A percentile compares a stretch with the other conserved stretches of the same genome.
Evolutionary conservation across 2,888 invertebrate genomes (phyloP).

Genomic region (Rapana venosa): DNA sequence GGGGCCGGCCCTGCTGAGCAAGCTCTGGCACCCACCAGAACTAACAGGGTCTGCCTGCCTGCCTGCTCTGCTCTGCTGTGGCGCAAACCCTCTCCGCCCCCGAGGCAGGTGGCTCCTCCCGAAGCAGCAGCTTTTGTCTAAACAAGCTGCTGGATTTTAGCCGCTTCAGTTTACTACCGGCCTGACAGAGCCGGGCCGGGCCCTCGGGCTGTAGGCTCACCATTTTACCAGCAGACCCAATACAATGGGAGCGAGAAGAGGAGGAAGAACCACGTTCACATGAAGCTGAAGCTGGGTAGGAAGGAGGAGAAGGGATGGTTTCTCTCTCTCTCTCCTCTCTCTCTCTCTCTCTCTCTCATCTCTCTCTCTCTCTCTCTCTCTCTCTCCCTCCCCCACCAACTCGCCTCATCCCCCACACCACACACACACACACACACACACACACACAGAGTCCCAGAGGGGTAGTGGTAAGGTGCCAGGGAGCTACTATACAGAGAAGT

Average conservation of each 20-base stretch:
- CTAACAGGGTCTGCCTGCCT: no score
- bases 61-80: background rate
- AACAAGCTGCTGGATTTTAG: slow-evolving; percentile 32
- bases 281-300: background rate
- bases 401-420: background rate
- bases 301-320: background rate
- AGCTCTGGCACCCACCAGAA: background rate
- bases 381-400: no score
- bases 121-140: slow-evolving; percentile 35
- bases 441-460: background rate
- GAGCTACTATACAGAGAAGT: background rate
- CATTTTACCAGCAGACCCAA: background rate
- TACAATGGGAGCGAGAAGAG: no score
- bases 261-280: background rate
- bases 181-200: background rate
- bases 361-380: no score
- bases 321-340: background rate
- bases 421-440: background rate
- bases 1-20: background rate
- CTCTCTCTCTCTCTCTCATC: no score
- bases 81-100: background rate
- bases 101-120: background rate
- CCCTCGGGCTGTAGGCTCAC: background rate
- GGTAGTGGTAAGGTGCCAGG: background rate
- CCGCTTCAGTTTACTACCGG: slow-evolving; percentile 34